Base-by-base conservation (phyloP, 2,113 vertebrate species). In the Syngnathus floridae region DNA sequence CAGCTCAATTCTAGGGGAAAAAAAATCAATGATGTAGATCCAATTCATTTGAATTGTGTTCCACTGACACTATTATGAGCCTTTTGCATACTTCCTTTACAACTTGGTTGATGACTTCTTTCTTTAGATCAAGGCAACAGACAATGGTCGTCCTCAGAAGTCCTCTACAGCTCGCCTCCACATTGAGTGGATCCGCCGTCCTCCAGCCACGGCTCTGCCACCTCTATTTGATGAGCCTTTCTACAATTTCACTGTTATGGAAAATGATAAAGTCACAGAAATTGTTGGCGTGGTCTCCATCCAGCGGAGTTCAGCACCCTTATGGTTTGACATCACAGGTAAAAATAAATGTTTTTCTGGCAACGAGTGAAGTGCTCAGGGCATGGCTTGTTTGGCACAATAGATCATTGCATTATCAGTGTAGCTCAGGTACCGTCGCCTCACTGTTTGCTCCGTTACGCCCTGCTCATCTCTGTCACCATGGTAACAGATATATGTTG, bases 271-370 rank as follows among this genome's bases (percentile, higher is more conserved):
- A 79, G 95, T 98, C 77, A 93, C 93, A 0, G 95, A 97, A 83
- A 97, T 99, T 0, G 95, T 98, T 0, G 97, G 97, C 1, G 93
- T 99, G 78, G 94, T 99, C 13, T 93, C 96, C 1, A 91, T 95
- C 74, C 93, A 94, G 58, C 93, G 93, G 60, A 91, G 90, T 3
- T 90, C 91, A 60, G 83, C 90, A 48, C 93, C 91, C 1, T 88
- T 98, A 60, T 99, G 96, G 96, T 98, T 98, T 69, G 97, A 97
- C 77, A 93, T 99, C 43, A 90, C 94, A 7, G 96, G 97, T 99
- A 92, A 95, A 7, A 35, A 49, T 1, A 43, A 12, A 26, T 7
- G 0, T 2, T 19, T 43, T 41, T 51, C 36, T 62, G 49, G 56
- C 55, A 63, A 52, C 46, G 4, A 35, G 37, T 54, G 21, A n/a